Conservation (phyloP, 2,797 vertebrate species). For the Protosalanx chinensis region DNA sequence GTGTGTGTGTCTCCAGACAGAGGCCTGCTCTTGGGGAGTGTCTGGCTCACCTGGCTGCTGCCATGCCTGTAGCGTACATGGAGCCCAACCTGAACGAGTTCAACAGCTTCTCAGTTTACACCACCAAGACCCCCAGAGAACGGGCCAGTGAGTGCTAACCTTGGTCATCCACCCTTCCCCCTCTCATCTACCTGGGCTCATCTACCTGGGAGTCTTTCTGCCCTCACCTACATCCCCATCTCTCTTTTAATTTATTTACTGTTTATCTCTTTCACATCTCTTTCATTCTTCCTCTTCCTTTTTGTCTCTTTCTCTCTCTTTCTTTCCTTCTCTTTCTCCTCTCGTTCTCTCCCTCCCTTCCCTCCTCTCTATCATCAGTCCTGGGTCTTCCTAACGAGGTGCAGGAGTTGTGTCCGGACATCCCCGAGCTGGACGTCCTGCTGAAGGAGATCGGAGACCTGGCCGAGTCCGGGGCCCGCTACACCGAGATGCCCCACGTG, state of each 20-base stretch:
- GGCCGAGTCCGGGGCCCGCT: constrained; percentile 91
- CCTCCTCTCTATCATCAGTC: constrained; percentile 64
- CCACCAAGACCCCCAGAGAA: constrained; percentile 90
- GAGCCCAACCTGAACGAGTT: constrained; percentile 86
- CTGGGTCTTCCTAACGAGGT: constrained; percentile 88
- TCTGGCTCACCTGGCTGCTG: constrained; percentile 86
- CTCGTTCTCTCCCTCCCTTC: background rate
- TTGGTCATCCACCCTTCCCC: background rate
- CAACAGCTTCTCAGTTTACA: constrained; percentile 91
- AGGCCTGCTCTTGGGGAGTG: constrained; percentile 91
- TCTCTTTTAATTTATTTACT: background rate
- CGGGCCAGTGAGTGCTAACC: constrained; percentile 79
- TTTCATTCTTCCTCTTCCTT: background rate
- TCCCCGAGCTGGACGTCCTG: constrained; percentile 83
- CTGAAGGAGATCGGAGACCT: constrained; percentile 87
- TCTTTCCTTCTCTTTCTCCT: background rate
- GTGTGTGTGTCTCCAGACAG: constrained; percentile 69
- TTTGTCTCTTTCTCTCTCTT: background rate
- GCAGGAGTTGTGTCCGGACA: constrained; percentile 90
- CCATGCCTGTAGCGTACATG: constrained; percentile 91
- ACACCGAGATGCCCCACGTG: constrained; percentile 96
- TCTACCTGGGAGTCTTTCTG: no score
- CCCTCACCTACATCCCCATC: no score
- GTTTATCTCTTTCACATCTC: background rate
- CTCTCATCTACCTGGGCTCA: no score